Conservation (phyloP, 2,797 vertebrate species). For the Gadopsis marmoratus region DNA sequence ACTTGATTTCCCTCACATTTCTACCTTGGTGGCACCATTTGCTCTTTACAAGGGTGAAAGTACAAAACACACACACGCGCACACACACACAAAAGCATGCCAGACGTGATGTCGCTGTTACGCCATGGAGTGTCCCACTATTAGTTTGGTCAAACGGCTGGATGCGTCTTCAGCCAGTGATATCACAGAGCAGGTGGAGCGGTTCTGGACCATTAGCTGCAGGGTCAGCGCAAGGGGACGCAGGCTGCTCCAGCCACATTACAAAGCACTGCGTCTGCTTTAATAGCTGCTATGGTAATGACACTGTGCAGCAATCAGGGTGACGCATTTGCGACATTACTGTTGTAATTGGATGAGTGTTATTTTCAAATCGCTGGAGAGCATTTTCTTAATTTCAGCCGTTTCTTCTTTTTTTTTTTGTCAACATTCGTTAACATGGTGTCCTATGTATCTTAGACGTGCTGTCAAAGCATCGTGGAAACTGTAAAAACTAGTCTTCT, state of each 20-base stretch:
- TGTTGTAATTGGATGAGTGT: conserved; percentile 69
- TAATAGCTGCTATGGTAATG: conserved; percentile 67
- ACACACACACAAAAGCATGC: conserved; percentile 3
- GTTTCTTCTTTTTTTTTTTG: conserved; percentile 33
- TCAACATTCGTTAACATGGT: neutral
- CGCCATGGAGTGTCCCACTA: conserved; percentile 53
- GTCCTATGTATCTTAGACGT: neutral
- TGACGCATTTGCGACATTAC: conserved; percentile 57
- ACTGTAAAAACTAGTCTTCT: no score
- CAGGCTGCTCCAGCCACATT: conserved; percentile 41
- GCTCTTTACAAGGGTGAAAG: conserved; percentile 57
- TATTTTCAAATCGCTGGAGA: conserved; percentile 63
- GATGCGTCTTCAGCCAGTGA: conserved; percentile 58
- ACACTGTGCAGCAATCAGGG: conserved; percentile 58
- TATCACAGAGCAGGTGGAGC: conserved; percentile 73
- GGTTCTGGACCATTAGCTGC: conserved; percentile 75
- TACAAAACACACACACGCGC: conserved; percentile 21
- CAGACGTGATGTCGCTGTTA: conserved; percentile 40
- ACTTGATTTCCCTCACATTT: conserved; percentile 47
- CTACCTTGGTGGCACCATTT: conserved; percentile 32
- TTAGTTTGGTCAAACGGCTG: conserved; percentile 70
- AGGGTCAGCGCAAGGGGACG: conserved; percentile 66
- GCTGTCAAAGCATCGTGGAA: neutral
- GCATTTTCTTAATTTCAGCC: conserved; percentile 54
- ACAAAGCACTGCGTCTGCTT: conserved; percentile 52